Conservation (phyloP, 2,888 invertebrate species). For the Caenorhabditis sinica region DNA sequence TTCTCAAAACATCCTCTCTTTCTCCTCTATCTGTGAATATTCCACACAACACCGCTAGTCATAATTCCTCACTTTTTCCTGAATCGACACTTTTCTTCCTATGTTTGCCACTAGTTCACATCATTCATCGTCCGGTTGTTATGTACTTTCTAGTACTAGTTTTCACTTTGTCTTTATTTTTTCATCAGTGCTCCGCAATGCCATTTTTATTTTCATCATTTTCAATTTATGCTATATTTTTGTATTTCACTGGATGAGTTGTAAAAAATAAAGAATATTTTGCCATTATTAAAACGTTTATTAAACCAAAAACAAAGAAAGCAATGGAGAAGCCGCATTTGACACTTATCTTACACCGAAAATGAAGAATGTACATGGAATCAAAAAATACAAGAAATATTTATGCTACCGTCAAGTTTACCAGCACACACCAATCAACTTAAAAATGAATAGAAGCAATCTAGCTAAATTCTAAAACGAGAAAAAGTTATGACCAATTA, state of each 20-base stretch:
- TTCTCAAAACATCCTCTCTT: background rate
- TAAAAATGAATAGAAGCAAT: background rate
- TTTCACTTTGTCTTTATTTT: constrained; percentile 26
- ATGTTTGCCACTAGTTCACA: constrained; percentile 26
- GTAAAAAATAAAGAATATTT: too few species aligned
- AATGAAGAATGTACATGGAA: background rate
- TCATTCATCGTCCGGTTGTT: constrained; percentile 43
- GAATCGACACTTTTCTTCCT: background rate
- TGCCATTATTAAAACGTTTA: background rate
- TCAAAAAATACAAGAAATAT: constrained; percentile 5
- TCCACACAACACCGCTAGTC: constrained; percentile 26
- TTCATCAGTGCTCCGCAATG: constrained; percentile 16
- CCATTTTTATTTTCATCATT: background rate
- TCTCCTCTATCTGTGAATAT: background rate
- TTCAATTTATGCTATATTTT: too few species aligned
- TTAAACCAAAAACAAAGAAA: background rate
- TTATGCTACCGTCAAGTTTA: constrained; percentile 45
- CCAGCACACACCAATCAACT: constrained; percentile 28
- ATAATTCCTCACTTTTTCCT: constrained; percentile 29
- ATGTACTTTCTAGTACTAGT: constrained; percentile 21
- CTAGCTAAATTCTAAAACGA: background rate
- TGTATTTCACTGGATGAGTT: too few species aligned
- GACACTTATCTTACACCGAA: constrained; percentile 28
- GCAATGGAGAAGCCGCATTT: constrained; percentile 25
- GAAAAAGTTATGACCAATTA: constrained; percentile 71